These are phyloP conservation scores for Amaurobius ferox DNA, from an alignment of 2,888 invertebrate species.

Conservation along the genomic window DNA sequence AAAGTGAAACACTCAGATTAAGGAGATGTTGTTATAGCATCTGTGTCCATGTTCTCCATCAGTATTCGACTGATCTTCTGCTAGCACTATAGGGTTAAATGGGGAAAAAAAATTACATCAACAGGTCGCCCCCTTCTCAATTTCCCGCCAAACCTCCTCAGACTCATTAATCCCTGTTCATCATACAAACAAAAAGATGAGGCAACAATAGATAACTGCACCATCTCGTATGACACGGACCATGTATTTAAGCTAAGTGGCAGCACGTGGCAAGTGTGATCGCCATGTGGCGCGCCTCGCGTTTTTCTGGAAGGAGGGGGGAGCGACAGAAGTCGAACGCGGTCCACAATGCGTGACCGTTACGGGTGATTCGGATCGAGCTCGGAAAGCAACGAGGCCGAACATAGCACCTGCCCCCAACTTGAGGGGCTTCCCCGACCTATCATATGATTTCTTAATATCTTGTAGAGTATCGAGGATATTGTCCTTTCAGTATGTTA, in stretches of 20 bases:
- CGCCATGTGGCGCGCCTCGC: slow-evolving; percentile 40
- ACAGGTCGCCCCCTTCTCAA: not conserved
- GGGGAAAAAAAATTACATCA: not conserved
- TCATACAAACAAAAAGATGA: no score
- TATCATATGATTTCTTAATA: not conserved
- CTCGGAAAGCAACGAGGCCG: slow-evolving; percentile 38
- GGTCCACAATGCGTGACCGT: slow-evolving; percentile 58
- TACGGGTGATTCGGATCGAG: slow-evolving; percentile 68
- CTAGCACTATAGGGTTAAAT: not conserved
- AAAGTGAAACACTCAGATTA: no score
- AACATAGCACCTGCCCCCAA: slow-evolving; percentile 44
- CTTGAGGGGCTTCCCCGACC: slow-evolving; percentile 34
- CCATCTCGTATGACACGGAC: slow-evolving; percentile 51
- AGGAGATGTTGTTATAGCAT: no score
- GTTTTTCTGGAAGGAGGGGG: not conserved
- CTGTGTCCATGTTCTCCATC: no score
- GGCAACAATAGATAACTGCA: not conserved
- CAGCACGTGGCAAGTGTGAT: slow-evolving; percentile 33
- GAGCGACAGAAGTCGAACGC: slow-evolving; percentile 58
- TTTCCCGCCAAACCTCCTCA: slow-evolving; percentile 35
- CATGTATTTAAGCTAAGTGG: slow-evolving; percentile 29
- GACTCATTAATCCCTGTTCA: slow-evolving; percentile 5
- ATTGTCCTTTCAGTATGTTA: no score
- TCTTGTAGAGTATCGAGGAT: not conserved
- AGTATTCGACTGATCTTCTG: no score